These are phyloP conservation scores for Scylla paramamosain DNA, from an alignment of 1,140 invertebrate genomes.

Conservation along the genomic window DNA sequence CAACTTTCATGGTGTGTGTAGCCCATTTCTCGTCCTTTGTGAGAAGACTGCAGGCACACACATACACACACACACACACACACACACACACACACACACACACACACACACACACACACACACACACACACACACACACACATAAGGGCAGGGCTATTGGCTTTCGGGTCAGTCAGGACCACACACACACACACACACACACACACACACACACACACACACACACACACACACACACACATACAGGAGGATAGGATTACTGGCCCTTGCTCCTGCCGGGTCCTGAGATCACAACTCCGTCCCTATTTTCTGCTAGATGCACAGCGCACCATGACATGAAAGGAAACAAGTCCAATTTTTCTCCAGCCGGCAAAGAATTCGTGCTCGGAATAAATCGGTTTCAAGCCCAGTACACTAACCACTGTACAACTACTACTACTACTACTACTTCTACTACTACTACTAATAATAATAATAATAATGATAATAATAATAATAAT, in stretches of 20 bases:
- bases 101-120: slow-evolving; percentile 1
- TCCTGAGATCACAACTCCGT: too few species aligned
- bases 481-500: too few species aligned
- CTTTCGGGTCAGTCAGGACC: not conserved
- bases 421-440: too few species aligned
- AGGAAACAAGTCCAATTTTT: too few species aligned
- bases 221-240: slow-evolving; percentile 29
- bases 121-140: not conserved
- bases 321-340: too few species aligned
- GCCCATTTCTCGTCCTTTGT: not conserved
- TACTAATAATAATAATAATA: too few species aligned
- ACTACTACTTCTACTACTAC: too few species aligned
- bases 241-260: not conserved
- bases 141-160: not conserved
- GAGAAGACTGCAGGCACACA: not conserved
- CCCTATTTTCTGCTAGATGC: too few species aligned
- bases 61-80: slow-evolving; percentile 5
- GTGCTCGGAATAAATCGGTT: too few species aligned
- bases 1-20: too few species aligned
- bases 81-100: slow-evolving; percentile 7
- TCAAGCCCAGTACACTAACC: too few species aligned
- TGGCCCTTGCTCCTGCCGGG: not conserved
- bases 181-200: not conserved
- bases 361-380: too few species aligned
- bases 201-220: slow-evolving; percentile 25